These are phyloP conservation scores for Heliconius hortense DNA, from an alignment of 2,888 invertebrate genomes.

Conservation along the genomic window DNA sequence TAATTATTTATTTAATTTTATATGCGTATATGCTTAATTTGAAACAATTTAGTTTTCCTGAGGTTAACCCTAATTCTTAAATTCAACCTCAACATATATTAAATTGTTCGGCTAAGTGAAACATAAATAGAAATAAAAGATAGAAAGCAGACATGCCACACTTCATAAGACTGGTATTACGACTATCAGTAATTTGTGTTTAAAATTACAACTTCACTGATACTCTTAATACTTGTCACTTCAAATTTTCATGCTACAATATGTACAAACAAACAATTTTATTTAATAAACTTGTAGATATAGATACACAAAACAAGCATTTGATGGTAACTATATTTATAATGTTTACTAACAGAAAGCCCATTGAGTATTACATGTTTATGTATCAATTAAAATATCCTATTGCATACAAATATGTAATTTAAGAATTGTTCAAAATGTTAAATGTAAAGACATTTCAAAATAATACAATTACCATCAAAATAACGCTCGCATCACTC, in stretches of 20 bases:
- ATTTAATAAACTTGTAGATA: neutral
- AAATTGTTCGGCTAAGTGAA: neutral
- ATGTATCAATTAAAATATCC: too few relatives aligned
- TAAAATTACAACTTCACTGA: neutral
- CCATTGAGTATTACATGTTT: neutral
- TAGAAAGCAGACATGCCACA: conserved; percentile 21
- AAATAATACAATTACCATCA: conserved; percentile 1
- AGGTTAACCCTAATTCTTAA: too few relatives aligned
- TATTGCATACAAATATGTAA: too few relatives aligned
- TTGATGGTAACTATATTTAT: conserved; percentile 8
- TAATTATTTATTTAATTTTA: too few relatives aligned
- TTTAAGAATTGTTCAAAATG: too few relatives aligned
- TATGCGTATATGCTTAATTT: too few relatives aligned
- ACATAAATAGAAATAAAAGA: conserved; percentile 8
- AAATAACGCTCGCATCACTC: neutral
- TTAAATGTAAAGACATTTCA: neutral
- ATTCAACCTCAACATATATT: neutral
- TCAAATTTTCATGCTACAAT: conserved; percentile 2
- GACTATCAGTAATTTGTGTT: conserved; percentile 3
- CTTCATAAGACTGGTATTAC: neutral
- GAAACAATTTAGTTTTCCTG: too few relatives aligned
- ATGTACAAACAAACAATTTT: conserved; percentile 6
- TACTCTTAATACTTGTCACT: conserved; percentile 6
- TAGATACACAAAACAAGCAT: neutral
- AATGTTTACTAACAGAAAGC: neutral